Conservation (phyloP, 2,113 vertebrate species). For the Drymodes brunneopygia region DNA sequence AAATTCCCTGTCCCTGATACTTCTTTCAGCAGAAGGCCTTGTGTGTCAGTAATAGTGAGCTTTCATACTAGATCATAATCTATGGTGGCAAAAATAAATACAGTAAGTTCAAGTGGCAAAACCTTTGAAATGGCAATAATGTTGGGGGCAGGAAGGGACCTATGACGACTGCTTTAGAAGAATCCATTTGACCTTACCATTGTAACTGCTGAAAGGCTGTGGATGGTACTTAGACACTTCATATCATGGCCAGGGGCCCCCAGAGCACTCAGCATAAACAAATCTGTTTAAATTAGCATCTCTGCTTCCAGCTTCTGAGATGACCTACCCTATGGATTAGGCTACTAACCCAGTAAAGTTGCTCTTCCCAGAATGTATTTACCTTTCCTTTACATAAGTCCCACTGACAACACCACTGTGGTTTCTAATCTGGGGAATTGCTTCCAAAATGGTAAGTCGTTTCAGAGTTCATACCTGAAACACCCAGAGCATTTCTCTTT, state of each 20-base stretch:
- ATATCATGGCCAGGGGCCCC: background rate
- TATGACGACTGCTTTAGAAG: accelerated
- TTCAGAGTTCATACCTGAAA: background rate
- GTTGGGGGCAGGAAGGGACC: background rate
- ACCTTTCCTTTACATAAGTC: background rate
- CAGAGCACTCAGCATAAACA: background rate
- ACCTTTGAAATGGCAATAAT: background rate
- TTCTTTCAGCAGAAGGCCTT: background rate
- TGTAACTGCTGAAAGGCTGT: background rate
- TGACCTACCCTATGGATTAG: background rate
- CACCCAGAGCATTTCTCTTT: background rate
- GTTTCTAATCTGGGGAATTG: background rate
- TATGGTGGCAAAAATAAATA: background rate
- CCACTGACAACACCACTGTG: background rate
- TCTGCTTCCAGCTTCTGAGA: background rate
- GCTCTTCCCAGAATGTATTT: background rate
- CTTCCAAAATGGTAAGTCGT: background rate
- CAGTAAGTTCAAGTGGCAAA: background rate
- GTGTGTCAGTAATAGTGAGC: background rate
- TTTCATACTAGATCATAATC: background rate
- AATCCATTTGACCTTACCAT: background rate
- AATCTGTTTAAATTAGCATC: background rate
- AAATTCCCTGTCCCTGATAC: background rate
- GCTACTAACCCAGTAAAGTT: background rate
- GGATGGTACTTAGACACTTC: background rate